A percentile compares a stretch with the other conserved stretches of the same genome.
phyloP scores from a whole-genome alignment of 2,113 vertebrate genomes.

The Acinonyx jubatus region DNA sequence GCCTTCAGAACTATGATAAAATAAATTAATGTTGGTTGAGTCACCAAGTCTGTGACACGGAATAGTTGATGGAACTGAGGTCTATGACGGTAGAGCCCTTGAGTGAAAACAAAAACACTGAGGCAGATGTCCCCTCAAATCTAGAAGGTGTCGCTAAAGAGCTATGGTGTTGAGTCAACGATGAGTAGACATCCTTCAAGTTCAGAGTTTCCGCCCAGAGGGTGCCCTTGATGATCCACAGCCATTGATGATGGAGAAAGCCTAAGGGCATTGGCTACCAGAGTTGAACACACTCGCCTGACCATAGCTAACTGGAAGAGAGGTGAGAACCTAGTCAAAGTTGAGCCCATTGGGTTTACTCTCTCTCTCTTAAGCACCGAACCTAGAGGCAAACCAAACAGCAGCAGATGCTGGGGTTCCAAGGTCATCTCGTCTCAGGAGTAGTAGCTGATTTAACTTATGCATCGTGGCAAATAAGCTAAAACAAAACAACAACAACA shows the following conservation, averaged over 20 bases:
- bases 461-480: not conserved
- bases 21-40: no score
- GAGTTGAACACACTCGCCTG: not conserved
- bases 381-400: not conserved
- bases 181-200: not conserved
- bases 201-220: not conserved
- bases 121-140: not conserved
- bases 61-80: not conserved
- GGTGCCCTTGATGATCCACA: not conserved
- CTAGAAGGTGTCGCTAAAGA: not conserved
- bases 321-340: not conserved
- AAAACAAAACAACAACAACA: not conserved
- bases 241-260: not conserved
- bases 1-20: not conserved
- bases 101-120: not conserved
- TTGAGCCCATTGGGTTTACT: not conserved
- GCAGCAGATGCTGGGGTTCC: not conserved
- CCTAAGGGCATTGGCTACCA: not conserved
- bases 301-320: not conserved
- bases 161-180: no score
- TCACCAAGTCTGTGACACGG: no score
- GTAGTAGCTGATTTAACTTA: not conserved
- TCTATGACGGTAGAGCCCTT: no score
- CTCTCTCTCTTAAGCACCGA: not conserved
- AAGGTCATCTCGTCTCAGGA: not conserved